These are phyloP conservation scores for Rhizomys pruinosus DNA, from an alignment of 2,113 vertebrate species.

Conservation along the genomic window DNA sequence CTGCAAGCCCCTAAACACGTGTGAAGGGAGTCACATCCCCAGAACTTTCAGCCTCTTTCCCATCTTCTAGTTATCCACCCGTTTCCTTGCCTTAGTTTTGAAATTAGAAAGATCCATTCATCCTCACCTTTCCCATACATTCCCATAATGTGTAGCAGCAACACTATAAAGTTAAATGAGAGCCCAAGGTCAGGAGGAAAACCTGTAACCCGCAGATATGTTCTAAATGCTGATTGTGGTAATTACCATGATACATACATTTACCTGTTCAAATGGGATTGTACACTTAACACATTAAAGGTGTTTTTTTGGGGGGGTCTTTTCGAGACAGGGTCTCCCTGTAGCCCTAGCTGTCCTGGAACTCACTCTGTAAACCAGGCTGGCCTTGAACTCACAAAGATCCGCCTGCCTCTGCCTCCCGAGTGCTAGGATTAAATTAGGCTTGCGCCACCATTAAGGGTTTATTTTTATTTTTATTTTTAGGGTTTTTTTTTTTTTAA, in stretches of 20 bases:
- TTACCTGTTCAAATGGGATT: not conserved
- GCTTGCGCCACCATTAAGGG: no score
- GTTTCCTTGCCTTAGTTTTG: not conserved
- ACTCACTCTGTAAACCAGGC: no score
- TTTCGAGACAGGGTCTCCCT: no score
- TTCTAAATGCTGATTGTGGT: not conserved
- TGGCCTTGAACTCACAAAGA: no score
- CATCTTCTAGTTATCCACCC: not conserved
- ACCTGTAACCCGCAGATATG: not conserved
- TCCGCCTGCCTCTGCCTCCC: no score
- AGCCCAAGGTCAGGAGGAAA: not conserved
- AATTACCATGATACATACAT: not conserved
- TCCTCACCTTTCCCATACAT: not conserved
- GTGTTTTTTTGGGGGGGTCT: no score
- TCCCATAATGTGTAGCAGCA: not conserved
- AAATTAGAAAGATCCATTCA: not conserved
- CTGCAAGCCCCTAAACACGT: not conserved
- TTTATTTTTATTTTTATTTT: no score
- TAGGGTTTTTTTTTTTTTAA: no score
- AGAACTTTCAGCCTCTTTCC: not conserved
- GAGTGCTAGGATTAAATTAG: no score
- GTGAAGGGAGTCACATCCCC: not conserved
- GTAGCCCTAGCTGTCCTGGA: no score
- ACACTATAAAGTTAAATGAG: not conserved
- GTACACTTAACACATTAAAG: not conserved